Percentiles rank a stretch among this genome's conserved stretches.
These are phyloP conservation scores for Parnassius glacialis DNA, from an alignment of 2,888 invertebrate species.

Conservation along the genomic window DNA sequence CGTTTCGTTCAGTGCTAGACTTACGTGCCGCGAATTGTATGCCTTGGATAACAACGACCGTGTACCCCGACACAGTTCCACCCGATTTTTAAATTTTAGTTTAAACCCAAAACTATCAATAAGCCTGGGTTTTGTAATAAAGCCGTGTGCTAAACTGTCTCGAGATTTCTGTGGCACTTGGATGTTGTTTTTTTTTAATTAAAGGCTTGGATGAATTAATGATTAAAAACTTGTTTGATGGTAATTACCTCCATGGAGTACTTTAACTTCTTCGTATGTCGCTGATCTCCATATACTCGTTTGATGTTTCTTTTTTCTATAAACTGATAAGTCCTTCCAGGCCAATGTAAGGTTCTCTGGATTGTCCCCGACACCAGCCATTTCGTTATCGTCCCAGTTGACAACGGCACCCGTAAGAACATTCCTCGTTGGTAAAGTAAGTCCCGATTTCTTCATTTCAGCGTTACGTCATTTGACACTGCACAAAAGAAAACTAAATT, in stretches of 20 bases:
- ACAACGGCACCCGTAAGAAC: conserved; percentile 69
- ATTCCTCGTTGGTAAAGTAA: conserved; percentile 65
- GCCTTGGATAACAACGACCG: no score
- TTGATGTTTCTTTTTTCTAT: conserved; percentile 69
- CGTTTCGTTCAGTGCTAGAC: no score
- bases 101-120: no score
- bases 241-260: conserved; percentile 77
- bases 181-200: no score
- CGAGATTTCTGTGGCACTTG: no score
- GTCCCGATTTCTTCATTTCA: conserved; percentile 53
- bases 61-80: no score
- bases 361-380: conserved; percentile 53
- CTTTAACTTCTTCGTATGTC: conserved; percentile 72
- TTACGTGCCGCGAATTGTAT: no score
- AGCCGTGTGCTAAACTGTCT: no score
- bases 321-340: conserved; percentile 79
- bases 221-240: background rate
- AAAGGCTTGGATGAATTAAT: no score
- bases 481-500: conserved; percentile 25
- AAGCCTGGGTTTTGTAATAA: no score
- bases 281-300: conserved; percentile 75
- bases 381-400: conserved; percentile 71
- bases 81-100: no score
- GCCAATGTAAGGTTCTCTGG: conserved; percentile 70
- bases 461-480: conserved; percentile 59